phyloP scores from a whole-genome alignment of 2,888 invertebrate genomes.

The Galeruca laticollis region DNA sequence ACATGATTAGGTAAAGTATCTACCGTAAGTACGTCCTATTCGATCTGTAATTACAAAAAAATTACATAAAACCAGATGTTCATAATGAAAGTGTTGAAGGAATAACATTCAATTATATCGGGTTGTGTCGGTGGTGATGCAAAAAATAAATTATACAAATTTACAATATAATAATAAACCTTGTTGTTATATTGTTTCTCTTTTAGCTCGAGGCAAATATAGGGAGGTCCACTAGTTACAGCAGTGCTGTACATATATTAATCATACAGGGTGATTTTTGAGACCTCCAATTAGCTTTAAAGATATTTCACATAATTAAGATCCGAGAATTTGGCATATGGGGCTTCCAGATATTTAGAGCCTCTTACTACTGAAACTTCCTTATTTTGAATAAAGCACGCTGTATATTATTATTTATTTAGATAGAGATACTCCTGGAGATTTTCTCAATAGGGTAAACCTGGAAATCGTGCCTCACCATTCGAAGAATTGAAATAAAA shows the following conservation, averaged over 20 bases:
- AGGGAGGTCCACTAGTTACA: conserved; percentile 7
- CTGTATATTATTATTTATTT: too few species aligned
- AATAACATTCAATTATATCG: conserved; percentile 40
- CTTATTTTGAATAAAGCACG: too few species aligned
- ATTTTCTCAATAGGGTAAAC: too few species aligned
- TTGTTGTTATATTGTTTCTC: conserved; percentile 36
- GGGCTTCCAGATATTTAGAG: too few species aligned
- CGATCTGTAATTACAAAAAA: conserved; percentile 36
- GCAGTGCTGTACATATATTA: conserved; percentile 22
- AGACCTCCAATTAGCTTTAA: too few species aligned
- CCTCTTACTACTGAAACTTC: too few species aligned
- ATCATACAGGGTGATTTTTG: too few species aligned
- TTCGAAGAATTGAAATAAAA: too few species aligned
- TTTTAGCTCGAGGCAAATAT: conserved; percentile 33
- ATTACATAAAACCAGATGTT: conserved; percentile 37
- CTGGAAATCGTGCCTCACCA: too few species aligned
- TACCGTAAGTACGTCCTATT: conserved; percentile 30
- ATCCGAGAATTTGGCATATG: too few species aligned
- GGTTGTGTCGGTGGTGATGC: conserved; percentile 39
- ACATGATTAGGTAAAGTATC: conserved; percentile 14
- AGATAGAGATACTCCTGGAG: too few species aligned
- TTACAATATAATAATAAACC: conserved; percentile 40
- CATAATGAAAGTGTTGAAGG: conserved; percentile 40
- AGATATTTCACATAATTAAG: too few species aligned
- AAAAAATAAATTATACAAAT: conserved; percentile 45